Evolutionary conservation across 2,888 invertebrate genomes (phyloP), one percentile per base, ranked within the genome.

Genomic region (Stenodema calcarata): DNA sequence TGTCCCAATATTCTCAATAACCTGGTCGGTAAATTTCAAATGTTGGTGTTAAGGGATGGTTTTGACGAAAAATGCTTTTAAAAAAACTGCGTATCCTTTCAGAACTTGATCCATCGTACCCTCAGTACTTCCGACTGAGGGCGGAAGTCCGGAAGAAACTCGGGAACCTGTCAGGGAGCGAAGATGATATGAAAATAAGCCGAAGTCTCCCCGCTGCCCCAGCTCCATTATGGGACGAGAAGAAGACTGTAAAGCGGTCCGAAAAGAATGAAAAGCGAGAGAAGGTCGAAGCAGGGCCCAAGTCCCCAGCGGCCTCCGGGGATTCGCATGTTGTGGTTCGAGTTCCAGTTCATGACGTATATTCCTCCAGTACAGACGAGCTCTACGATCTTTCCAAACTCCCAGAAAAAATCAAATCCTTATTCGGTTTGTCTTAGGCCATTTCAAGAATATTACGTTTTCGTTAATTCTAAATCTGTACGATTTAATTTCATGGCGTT

Each of bases 311-410:
- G 7, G 35, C 44, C 0, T 7, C 78, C 44, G 6, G 18, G 7
- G 78, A 78, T 6, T 42, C 78, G 44, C 6, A 2, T 0, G 44
- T 16, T 4, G 11, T 78, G 44, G 16, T 78, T 23, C n/a, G 78
- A 78, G 27, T 78, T 16, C 78, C 42, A n/a, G 78, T 78, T n/a
- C 18, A 42, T 12, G 78, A 78, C 44, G 78, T 78, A 2, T 78
- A 78, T 44, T 44, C 78, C 3, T 78, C 78, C 23, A 47, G 44
- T 23, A 27, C 3, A n/a, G 78, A 78, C 27, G 78, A 78, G 14
- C 44, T 78, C 27, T 47, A 47, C 78, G 27, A 78, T 14, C 47
- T 78, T 7, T 78, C 78, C 23, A 42, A 78, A 11, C 16, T 78
- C 3, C 73, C 73, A 73, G 73, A 73, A 28, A 41, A 35, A 16